phyloP scores from a whole-genome alignment of 2,888 invertebrate genomes.

The Epinotia bilunana region DNA sequence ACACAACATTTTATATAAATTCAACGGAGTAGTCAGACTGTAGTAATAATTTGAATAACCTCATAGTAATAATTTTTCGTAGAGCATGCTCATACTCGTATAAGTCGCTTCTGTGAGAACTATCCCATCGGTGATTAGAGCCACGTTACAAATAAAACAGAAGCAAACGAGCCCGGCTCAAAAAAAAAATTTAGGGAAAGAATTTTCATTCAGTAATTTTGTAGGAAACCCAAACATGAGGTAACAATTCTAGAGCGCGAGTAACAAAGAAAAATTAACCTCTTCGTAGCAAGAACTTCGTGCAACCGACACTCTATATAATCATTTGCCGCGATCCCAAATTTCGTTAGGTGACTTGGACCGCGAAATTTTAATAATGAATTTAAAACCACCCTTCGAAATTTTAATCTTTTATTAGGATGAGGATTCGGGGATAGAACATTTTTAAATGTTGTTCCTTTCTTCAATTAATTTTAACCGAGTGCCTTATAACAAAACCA shows the following conservation, averaged over 20 bases:
- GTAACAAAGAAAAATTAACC: neutral
- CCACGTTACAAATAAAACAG: constrained; percentile 5
- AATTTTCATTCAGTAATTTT: neutral
- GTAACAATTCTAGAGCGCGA: neutral
- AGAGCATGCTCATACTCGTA: neutral
- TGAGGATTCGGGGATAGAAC: constrained; percentile 45
- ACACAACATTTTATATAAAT: neutral
- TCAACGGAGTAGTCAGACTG: neutral
- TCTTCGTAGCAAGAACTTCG: neutral
- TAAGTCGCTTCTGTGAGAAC: neutral
- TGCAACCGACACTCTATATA: neutral
- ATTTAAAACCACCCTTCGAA: constrained; percentile 79
- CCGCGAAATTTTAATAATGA: constrained; percentile 82
- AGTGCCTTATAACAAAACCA: neutral
- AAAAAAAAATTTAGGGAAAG: neutral
- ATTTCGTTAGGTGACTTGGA: constrained; percentile 63
- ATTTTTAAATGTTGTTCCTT: constrained; percentile 7
- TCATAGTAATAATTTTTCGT: neutral
- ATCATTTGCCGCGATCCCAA: constrained; percentile 56
- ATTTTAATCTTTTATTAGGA: constrained; percentile 82
- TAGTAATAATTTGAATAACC: too few species aligned
- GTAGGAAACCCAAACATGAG: neutral
- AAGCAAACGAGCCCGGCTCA: neutral
- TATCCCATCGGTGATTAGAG: neutral
- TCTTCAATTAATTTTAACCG: constrained; percentile 2